Evolutionary conservation across 2,888 invertebrate species (phyloP), one percentile per base, ranked within the genome.

Genomic region (Isotomurus palustris): DNA sequence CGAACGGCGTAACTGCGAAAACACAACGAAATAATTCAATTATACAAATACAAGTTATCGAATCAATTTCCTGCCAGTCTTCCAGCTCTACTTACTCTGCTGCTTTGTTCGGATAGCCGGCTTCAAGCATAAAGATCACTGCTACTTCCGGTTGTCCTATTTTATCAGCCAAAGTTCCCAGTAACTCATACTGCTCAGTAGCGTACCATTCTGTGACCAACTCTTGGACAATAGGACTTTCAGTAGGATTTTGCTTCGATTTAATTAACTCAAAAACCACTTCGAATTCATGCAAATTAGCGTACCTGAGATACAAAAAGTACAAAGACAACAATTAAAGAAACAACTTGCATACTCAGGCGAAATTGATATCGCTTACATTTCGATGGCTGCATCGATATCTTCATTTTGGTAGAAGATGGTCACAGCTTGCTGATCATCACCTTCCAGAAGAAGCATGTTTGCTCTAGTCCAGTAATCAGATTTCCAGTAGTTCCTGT

Each of bases 381-480:
- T 97, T 50, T 84, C 82, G 53, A 99, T 80, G 0, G 96, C 96
- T 53, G 83, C 74, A 56, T 91, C 89, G 0, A 95, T 81, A 71
- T 89, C 84, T 71, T 82, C 88, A 74, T 90, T 88, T 73, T 93
- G 91, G 55, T 93, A 78, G 73, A 92, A 97, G 71, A 90, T 89
- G 43, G 88, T 85, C 75, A 97, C 97, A 0, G 97, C 97, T 0
- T 87, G 83, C 54, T 88, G 84, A 61, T 96, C 79, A 71, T 93
- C 89, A 2, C 92, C 91, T 36, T 86, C 84, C 53, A 96, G 81
- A 58, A 97, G 84, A 0, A 94, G 88, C 58, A 97, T 74, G 54
- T 88, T 83, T 21, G 50, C 50, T 50, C 40, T 14, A 24, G 40
- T 40, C 12, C 40, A 38, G 27, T 50, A 50, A 29, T 40, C 40